A percentile compares a stretch with the other conserved stretches of the same genome.
Conservation (phyloP, 1,140 invertebrate species). For the Temnothorax nylanderi region DNA sequence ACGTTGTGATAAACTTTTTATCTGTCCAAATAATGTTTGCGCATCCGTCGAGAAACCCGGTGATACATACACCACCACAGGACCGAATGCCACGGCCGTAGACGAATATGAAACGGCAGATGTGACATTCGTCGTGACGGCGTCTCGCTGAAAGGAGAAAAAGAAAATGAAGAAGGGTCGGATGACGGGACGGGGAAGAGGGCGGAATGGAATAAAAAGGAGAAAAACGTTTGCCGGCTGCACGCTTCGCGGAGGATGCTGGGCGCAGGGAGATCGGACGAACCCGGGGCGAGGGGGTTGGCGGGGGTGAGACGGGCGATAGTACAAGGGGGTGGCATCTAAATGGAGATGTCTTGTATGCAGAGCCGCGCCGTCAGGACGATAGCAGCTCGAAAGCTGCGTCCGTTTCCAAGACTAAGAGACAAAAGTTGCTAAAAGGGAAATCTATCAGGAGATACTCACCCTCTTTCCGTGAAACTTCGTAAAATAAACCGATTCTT, state of each 20-base stretch:
- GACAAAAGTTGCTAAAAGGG: slow-evolving; percentile 82
- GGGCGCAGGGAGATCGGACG: background rate
- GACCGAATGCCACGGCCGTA: background rate
- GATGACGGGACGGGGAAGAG: slow-evolving; percentile 18
- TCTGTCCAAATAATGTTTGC: slow-evolving; percentile 39
- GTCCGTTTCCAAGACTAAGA: slow-evolving; percentile 75
- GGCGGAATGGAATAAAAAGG: slow-evolving; percentile 37
- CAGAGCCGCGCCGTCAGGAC: slow-evolving; percentile 81
- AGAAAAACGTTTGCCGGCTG: slow-evolving; percentile 52
- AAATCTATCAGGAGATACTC: slow-evolving; percentile 78
- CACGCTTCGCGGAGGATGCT: background rate
- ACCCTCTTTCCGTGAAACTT: slow-evolving; percentile 24
- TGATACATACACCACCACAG: slow-evolving; percentile 13
- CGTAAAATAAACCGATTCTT: slow-evolving; percentile 45
- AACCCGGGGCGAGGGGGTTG: slow-evolving; percentile 56
- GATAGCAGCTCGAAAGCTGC: slow-evolving; percentile 77
- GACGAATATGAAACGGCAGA: slow-evolving; percentile 60
- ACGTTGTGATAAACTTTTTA: slow-evolving; percentile 43
- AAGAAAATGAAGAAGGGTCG: slow-evolving; percentile 41
- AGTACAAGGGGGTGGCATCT: slow-evolving; percentile 75
- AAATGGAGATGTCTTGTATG: slow-evolving; percentile 85
- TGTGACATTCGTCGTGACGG: slow-evolving; percentile 46
- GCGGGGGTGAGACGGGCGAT: slow-evolving; percentile 58
- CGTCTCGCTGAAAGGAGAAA: slow-evolving; percentile 55
- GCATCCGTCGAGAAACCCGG: slow-evolving; percentile 14